Percentiles rank a stretch among this genome's conserved stretches.
Evolutionary conservation across 2,888 invertebrate genomes (phyloP).

Genomic region (Acronicta psi): DNA sequence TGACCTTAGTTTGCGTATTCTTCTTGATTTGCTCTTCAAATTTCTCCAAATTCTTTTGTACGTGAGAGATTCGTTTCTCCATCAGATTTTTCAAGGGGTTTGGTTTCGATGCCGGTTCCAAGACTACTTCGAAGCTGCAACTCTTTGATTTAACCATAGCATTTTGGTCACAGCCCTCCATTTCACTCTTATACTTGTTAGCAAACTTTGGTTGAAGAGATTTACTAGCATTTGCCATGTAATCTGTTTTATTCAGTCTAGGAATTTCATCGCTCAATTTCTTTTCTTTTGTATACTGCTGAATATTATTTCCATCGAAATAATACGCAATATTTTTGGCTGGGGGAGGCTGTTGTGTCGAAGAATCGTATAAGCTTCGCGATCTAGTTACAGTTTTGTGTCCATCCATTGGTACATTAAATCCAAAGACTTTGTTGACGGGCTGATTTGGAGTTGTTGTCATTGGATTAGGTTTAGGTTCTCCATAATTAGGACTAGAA

Average conservation of each 20-base stretch:
- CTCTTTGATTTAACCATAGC: constrained; percentile 86
- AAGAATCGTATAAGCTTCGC: constrained; percentile 82
- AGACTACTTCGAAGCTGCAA: constrained; percentile 86
- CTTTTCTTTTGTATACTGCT: constrained; percentile 77
- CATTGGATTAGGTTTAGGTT: constrained; percentile 56
- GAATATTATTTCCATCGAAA: constrained; percentile 84
- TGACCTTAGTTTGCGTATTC: constrained; percentile 77
- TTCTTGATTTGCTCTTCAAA: constrained; percentile 88
- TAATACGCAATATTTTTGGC: constrained; percentile 87
- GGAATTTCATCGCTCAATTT: constrained; percentile 89
- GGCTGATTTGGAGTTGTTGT: constrained; percentile 66
- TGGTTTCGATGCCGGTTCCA: constrained; percentile 86
- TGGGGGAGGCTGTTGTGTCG: constrained; percentile 76
- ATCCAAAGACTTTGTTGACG: constrained; percentile 77
- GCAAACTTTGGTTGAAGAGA: constrained; percentile 82
- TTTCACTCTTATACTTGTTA: constrained; percentile 81
- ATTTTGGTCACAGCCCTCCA: constrained; percentile 82
- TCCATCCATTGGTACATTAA: constrained; percentile 76
- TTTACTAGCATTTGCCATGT: constrained; percentile 85
- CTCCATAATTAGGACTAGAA: constrained; percentile 70
- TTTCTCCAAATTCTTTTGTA: constrained; percentile 89
- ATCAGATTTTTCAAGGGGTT: constrained; percentile 83
- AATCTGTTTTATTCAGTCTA: constrained; percentile 87
- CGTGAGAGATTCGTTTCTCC: constrained; percentile 85
- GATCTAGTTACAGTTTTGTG: constrained; percentile 86